Evolutionary conservation across 2,797 vertebrate species (phyloP).

Genomic region (Leucoraja ocellata): DNA sequence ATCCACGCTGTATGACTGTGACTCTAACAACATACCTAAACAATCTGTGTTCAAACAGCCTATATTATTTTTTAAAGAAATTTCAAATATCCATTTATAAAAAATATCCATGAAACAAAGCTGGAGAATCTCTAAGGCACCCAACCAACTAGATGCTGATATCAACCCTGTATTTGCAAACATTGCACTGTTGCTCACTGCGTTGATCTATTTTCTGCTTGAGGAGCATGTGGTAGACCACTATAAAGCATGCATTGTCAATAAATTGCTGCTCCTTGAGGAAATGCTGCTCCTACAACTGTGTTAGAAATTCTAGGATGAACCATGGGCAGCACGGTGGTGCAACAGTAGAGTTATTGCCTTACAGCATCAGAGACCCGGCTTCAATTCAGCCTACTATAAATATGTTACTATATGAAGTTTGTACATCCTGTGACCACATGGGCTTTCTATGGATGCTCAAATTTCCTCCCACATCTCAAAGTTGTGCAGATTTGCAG

Average conservation of each 20-base stretch:
- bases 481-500: no score
- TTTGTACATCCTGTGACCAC: no score
- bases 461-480: no score
- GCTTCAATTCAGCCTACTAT: no score
- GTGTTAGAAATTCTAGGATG: background rate
- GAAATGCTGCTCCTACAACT: background rate
- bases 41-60: background rate
- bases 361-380: no score
- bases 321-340: no score
- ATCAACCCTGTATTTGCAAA: background rate
- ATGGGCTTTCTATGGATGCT: no score
- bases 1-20: no score
- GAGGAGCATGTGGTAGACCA: background rate
- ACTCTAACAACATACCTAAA: background rate
- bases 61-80: no score
- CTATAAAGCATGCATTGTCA: background rate
- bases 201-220: background rate
- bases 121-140: background rate
- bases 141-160: background rate
- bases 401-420: no score
- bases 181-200: background rate
- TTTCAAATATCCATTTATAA: background rate
- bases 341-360: no score
- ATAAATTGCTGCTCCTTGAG: background rate
- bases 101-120: background rate